These are phyloP conservation scores for Triplophysa bombifrons DNA, from an alignment of 2,797 vertebrate genomes.

Conservation along the genomic window DNA sequence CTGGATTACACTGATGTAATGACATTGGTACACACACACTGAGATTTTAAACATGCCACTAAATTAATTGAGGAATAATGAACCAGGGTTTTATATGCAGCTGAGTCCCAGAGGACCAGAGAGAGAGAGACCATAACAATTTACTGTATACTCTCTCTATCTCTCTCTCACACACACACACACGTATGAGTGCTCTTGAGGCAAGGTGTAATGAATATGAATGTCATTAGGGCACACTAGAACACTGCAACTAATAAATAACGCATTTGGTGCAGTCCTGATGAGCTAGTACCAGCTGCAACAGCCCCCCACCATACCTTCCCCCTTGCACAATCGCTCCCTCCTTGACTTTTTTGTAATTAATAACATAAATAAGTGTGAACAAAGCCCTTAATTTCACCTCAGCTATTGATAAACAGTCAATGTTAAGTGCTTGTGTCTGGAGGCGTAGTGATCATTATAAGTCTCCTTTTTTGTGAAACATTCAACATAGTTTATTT, in stretches of 20 bases:
- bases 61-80: conserved; percentile 64
- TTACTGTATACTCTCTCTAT: neutral
- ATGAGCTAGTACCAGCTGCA: conserved; percentile 37
- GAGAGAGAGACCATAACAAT: conserved; percentile 1
- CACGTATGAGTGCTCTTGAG: conserved; percentile 47
- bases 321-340: neutral
- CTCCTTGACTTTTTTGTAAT: conserved; percentile 39
- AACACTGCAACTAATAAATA: conserved; percentile 52
- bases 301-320: neutral
- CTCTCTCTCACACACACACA: neutral
- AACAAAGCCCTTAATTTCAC: conserved; percentile 39
- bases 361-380: conserved; percentile 38
- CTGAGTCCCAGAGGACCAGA: conserved; percentile 48
- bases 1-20: conserved; percentile 36
- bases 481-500: neutral
- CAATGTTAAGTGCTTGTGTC: neutral
- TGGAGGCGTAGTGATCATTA: neutral
- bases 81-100: conserved; percentile 60
- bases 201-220: conserved; percentile 63
- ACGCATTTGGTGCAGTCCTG: conserved; percentile 39
- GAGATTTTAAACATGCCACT: conserved; percentile 56
- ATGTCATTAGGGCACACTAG: conserved; percentile 62
- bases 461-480: neutral
- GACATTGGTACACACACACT: conserved; percentile 48
- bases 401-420: conserved; percentile 14